Evolutionary conservation across 2,113 vertebrate genomes (phyloP), one percentile per base, ranked within the genome.

Genomic region (Ariopsis seemanni): DNA sequence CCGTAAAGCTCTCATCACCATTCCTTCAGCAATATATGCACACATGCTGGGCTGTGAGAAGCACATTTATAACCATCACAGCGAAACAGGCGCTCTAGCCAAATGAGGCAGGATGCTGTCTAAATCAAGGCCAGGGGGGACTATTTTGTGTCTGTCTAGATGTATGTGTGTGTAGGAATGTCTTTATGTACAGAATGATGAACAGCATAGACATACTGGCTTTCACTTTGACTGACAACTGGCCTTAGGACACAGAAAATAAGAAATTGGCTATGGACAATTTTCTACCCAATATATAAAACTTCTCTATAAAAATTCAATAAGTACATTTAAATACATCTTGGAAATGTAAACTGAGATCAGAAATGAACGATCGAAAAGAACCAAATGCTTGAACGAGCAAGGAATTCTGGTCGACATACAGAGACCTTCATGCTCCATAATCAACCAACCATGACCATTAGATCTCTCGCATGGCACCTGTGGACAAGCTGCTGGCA

Each of bases 1-100:
- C 93, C 90, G 93, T 94, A 94, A 95, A 95, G 87, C 92, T 93
- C 89, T 95, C 94, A 94, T 92, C 95, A 91, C 92, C 91, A 88
- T 89, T 50, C 89, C 89, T 91, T 92, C 91, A 89, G 82, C 91
- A 88, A 89, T 89, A 91, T 92, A 91, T 88, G 92, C 86, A 86
- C 62, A 86, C 75, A 42, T 91, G 91, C 90, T 91, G 90, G 72
- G 71, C 92, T 82, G 88, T 92, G 89, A 93, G 93, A 89, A 89
- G 90, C 90, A 92, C 87, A 71, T 94, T 95, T 92, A 91, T 94
- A 93, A 95, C 94, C 91, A 93, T 90, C 88, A 72, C 88, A 90
- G 90, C 89, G 84, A 89, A 90, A 91, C 90, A 67, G 57, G 42
- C 65, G 90, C 91, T 93, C 89, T 89, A 87, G 91, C 82, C 84